phyloP scores from a whole-genome alignment of 2,113 vertebrate species.

The Cynoglossus semilaevis region DNA sequence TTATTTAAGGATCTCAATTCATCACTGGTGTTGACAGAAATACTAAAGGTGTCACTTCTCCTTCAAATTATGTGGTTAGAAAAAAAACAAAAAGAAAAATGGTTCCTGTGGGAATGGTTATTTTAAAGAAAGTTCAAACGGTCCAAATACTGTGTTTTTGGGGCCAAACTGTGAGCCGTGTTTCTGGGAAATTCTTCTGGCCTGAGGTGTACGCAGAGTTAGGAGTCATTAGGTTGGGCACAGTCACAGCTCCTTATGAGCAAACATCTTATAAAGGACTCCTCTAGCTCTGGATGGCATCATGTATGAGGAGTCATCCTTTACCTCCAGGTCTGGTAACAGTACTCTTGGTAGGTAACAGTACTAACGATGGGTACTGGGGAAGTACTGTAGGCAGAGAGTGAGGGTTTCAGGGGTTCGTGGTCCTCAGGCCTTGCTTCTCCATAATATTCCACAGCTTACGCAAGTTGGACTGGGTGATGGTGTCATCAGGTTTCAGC shows the following conservation, averaged over 20 bases:
- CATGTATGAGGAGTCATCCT: slow-evolving; percentile 9
- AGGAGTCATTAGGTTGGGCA: slow-evolving; percentile 35
- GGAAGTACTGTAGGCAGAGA: slow-evolving; percentile 4
- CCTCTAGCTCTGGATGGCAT: slow-evolving; percentile 23
- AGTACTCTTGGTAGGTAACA: slow-evolving; percentile 19
- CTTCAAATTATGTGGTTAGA: slow-evolving; percentile 63
- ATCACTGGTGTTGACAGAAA: slow-evolving; percentile 61
- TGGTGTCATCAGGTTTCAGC: slow-evolving; percentile 94
- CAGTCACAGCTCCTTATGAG: slow-evolving; percentile 29
- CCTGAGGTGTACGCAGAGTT: slow-evolving; percentile 50
- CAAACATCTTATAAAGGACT: slow-evolving; percentile 49
- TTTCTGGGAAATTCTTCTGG: slow-evolving; percentile 36
- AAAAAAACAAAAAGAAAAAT: slow-evolving; percentile 6
- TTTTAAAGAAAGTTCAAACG: slow-evolving; percentile 24
- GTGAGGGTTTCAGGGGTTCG: slow-evolving; percentile 81
- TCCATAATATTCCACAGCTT: slow-evolving; percentile 99
- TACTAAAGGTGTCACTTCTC: slow-evolving; percentile 63
- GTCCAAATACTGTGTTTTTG: slow-evolving; percentile 35
- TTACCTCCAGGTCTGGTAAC: slow-evolving; percentile 21
- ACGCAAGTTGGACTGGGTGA: slow-evolving; percentile 97
- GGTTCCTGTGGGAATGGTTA: slow-evolving; percentile 27
- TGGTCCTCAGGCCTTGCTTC: slow-evolving; percentile 94
- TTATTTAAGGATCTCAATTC: slow-evolving; percentile 37
- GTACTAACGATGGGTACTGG: too few species aligned
- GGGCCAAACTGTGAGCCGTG: slow-evolving; percentile 37